These are phyloP conservation scores for Xestia sexstrigata DNA, from an alignment of 2,888 invertebrate species.

Conservation along the genomic window DNA sequence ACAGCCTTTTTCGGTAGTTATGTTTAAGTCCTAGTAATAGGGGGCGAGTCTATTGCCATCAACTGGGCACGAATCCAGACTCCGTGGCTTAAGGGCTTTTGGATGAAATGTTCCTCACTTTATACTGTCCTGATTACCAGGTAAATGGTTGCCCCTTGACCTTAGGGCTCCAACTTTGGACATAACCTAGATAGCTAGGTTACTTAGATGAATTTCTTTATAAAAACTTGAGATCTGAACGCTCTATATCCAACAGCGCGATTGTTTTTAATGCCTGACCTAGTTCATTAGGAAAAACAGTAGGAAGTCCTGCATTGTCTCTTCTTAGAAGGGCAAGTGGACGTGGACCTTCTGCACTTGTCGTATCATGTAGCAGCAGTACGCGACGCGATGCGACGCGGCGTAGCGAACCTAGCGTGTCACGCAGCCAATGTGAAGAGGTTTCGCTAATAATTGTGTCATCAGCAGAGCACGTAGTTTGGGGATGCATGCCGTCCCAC, in stretches of 20 bases:
- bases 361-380: not conserved
- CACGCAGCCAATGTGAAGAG: constrained; percentile 43
- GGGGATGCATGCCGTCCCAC: not conserved
- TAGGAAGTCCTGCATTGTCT: constrained; percentile 3
- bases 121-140: not conserved
- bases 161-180: not conserved
- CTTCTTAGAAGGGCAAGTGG: not conserved
- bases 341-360: not conserved
- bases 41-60: no score
- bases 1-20: no score
- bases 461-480: constrained; percentile 32
- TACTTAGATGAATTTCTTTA: not conserved
- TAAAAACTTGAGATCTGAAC: not conserved
- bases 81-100: not conserved
- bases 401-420: not conserved
- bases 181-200: no score
- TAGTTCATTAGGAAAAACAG: not conserved
- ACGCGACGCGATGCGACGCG: not conserved
- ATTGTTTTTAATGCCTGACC: not conserved
- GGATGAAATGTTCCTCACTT: not conserved
- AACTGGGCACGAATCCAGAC: no score
- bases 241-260: not conserved
- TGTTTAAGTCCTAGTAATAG: no score
- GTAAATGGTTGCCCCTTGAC: not conserved
- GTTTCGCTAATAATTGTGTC: constrained; percentile 45